Base-by-base conservation (phyloP, 2,888 invertebrate genomes). In the Dolomedes plantarius region DNA sequence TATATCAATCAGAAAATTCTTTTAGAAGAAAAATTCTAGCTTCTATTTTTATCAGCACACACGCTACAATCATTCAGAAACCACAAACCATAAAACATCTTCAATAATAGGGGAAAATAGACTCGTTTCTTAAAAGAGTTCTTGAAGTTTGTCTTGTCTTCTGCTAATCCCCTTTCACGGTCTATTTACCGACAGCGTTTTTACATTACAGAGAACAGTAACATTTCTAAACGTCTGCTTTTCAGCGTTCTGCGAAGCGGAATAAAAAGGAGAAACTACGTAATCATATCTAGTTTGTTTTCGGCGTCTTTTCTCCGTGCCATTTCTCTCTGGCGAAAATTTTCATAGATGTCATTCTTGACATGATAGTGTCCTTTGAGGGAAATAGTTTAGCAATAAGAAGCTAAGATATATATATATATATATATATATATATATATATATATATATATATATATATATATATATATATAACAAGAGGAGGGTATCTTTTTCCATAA, bases 121-220 rank as follows among this genome's bases (percentile, higher is more conserved):
- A 46, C 16, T 46, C 9, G 46, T 46, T 16, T 7, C 46, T 46
- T 46, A 16, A 46, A 46, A 46, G 46, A 46, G 46, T 46, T 46
- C 46, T 46, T 46, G 46, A 46, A 46, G 46, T 46, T 46, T 46
- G 46, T 46, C 46, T 46, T 46, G 46, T 16, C 46, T 2, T 46
- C 13, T 13, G 46, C 46, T 46, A 46, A 46, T 46, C 46, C 36
- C 36, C 46, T 16, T 46, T 46, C 46, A 16, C 46, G 46, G 46
- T 46, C 46, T 46, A 46, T 46, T 46, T 46, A 46, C 46, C n/a
- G 46, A 46, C 46, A 46, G 46, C 46, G 16, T 46, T 46, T 46
- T 46, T 16, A 46, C 46, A 46, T 46, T 46, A 46, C 46, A 13
- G 46, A 16, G n/a, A 16, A 16, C 16, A 6, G 46, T 13, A 46